A percentile compares a stretch with the other conserved stretches of the same genome.
Evolutionary conservation across 2,888 invertebrate genomes (phyloP).

Genomic region (Hydrotaea diabolus): DNA sequence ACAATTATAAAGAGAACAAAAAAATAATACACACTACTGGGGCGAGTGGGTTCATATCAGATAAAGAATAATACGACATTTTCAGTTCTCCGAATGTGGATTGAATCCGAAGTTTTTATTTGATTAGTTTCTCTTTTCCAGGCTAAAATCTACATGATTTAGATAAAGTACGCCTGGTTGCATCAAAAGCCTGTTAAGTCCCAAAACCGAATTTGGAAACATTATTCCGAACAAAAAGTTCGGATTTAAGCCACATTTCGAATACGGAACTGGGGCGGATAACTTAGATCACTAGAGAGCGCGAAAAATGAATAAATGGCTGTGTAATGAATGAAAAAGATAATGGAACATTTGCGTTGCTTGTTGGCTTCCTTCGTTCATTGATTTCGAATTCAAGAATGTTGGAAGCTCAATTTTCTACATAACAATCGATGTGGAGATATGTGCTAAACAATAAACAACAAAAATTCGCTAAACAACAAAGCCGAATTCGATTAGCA

Average conservation of each 20-base stretch:
- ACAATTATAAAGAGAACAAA: slow-evolving; percentile 20
- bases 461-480: slow-evolving; percentile 24
- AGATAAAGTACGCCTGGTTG: too few species aligned
- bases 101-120: too few species aligned
- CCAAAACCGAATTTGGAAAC: too few species aligned
- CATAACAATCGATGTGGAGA: slow-evolving; percentile 21
- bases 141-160: too few species aligned
- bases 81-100: too few species aligned
- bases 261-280: too few species aligned
- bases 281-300: not conserved
- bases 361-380: not conserved
- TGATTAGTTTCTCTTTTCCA: too few species aligned
- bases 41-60: not conserved
- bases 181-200: too few species aligned
- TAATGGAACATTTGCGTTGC: not conserved
- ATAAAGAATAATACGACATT: too few species aligned
- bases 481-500: slow-evolving; percentile 1
- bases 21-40: slow-evolving; percentile 14
- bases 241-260: too few species aligned
- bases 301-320: not conserved
- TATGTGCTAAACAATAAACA: slow-evolving; percentile 6
- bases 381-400: not conserved
- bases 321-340: not conserved
- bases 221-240: too few species aligned
- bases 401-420: slow-evolving; percentile 16